Percentiles rank a stretch among this genome's conserved stretches.
Conservation (phyloP, 2,113 vertebrate species). For the Atherinomorus stipes region DNA sequence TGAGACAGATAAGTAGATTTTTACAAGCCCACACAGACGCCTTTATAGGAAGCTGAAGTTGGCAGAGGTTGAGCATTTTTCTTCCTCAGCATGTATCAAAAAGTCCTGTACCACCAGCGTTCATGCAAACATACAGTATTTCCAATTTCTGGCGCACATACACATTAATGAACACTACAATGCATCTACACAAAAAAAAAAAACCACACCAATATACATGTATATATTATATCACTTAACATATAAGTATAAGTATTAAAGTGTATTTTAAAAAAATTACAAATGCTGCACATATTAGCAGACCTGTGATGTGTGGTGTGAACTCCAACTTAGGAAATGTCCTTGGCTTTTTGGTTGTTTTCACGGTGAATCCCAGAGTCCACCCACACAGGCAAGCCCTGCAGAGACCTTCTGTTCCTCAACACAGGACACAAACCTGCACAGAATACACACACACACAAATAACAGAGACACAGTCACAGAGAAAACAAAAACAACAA, state of each 20-base stretch:
- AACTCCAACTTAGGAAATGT: slow-evolving; percentile 80
- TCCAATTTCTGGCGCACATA: background rate
- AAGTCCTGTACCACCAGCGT: background rate
- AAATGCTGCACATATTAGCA: slow-evolving; percentile 18
- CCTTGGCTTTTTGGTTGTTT: slow-evolving; percentile 84
- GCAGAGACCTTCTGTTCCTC: slow-evolving; percentile 87
- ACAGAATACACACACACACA: slow-evolving; percentile 17
- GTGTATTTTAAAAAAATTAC: slow-evolving; percentile 9
- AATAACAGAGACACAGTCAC: slow-evolving; percentile 14
- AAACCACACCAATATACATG: background rate
- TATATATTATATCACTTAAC: background rate
- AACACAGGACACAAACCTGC: slow-evolving; percentile 59
- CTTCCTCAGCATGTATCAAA: slow-evolving; percentile 14
- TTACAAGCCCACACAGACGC: slow-evolving; percentile 42
- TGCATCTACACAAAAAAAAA: background rate
- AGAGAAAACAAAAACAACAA: slow-evolving; percentile 35
- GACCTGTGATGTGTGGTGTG: slow-evolving; percentile 28
- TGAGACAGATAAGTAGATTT: slow-evolving; percentile 62
- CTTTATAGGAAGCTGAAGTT: slow-evolving; percentile 40
- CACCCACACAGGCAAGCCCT: slow-evolving; percentile 84
- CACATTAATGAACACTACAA: background rate
- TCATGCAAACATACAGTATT: slow-evolving; percentile 14
- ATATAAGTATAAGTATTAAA: background rate
- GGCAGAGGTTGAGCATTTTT: slow-evolving; percentile 28
- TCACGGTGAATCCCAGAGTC: slow-evolving; percentile 85